A percentile compares a stretch with the other conserved stretches of the same genome.
Conservation (phyloP, 2,888 invertebrate species). For the Lasioglossum malachurum region DNA sequence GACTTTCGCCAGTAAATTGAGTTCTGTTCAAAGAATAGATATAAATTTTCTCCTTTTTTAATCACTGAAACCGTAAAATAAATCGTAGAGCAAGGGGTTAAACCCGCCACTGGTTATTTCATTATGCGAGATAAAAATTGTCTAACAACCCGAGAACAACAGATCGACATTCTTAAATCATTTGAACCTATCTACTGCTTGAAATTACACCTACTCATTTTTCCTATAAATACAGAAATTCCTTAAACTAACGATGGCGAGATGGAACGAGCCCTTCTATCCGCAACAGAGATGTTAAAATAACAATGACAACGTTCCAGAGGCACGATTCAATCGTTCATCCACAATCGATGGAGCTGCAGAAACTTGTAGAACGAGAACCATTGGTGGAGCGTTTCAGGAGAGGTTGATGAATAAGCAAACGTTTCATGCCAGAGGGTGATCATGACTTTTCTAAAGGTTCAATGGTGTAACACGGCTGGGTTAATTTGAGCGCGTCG, state of each 20-base stretch:
- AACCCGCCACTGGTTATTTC: no score
- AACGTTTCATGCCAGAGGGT: neutral
- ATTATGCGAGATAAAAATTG: no score
- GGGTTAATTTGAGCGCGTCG: slow-evolving; percentile 14
- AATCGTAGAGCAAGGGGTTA: no score
- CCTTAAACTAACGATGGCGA: no score
- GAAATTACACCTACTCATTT: neutral
- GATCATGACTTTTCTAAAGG: neutral
- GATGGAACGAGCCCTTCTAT: neutral
- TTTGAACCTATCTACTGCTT: neutral
- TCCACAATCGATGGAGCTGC: neutral
- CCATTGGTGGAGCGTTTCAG: neutral
- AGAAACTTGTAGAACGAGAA: neutral
- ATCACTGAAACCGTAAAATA: no score
- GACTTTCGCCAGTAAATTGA: neutral
- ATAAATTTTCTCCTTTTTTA: no score
- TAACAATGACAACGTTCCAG: neutral
- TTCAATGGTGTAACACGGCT: neutral
- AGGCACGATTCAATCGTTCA: neutral
- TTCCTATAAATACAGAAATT: neutral
- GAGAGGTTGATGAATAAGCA: neutral
- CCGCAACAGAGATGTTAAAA: neutral
- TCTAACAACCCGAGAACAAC: no score
- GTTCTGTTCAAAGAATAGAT: neutral
- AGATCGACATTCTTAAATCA: no score